Evolutionary conservation across 1,140 invertebrate genomes (phyloP), one percentile per base, ranked within the genome.

Genomic region (Protaetia brevitarsis): DNA sequence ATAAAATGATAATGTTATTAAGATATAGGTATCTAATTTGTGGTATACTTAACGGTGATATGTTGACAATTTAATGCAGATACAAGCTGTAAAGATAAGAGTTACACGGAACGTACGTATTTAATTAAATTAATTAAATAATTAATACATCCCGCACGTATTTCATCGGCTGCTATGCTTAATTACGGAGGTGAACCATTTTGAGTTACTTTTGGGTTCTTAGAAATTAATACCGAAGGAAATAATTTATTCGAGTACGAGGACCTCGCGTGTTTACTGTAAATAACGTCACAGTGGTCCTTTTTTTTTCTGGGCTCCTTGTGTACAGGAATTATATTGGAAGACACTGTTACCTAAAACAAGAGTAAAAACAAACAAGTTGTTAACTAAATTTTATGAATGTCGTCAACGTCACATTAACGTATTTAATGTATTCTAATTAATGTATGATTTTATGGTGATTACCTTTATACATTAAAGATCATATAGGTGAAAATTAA

Each of bases 261-360:
- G 3, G 19, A 23, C 11, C 41, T 51, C 2, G 41, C 41, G 21
- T 51, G 41, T 23, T 51, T 0, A 51, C 0, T 23, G 41, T 7
- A 51, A 51, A 51, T 51, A 51, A 51, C 19, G 41, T 51, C 41
- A 23, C 41, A 51, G 21, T 23, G 26, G 41, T n/a, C n/a, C 41
- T 51, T 51, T 51, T 23, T 51, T 21, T 5, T 13, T 19, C 16
- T n/a, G n/a, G 41, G 21, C 26, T 51, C 26, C 19, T 51, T 51
- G 26, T 8, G 26, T 51, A 23, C 5, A 2, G 11, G 21, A 51
- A 51, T 51, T 51, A 51, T 51, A 51, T 26, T 51, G 41, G 41
- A 51, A 51, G 41, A 19, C 37, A 16, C 37, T n/a, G 6, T 41
- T 51, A 23, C 41, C 7, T 51, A 51, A 51, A 51, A 51, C n/a